Conservation (phyloP, 2,113 vertebrate genomes). For the Pipa parva region DNA sequence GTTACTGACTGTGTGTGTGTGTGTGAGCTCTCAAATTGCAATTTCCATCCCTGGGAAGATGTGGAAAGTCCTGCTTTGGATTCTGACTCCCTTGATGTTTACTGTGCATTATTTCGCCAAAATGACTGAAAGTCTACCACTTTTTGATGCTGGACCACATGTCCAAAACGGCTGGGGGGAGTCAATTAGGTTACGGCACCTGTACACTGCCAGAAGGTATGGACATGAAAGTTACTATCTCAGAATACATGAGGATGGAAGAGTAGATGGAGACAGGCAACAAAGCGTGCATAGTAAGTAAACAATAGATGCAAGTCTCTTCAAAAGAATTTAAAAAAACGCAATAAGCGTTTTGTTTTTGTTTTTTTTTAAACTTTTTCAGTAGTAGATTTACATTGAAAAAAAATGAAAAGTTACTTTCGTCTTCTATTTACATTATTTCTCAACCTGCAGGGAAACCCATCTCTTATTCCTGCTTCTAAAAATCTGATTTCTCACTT, state of each 20-base stretch:
- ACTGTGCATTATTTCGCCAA: conserved; percentile 49
- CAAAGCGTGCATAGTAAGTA: conserved; percentile 82
- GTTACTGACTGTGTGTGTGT: neutral
- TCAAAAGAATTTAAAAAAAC: too few relatives aligned
- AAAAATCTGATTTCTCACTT: conserved; percentile 12
- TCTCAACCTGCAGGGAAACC: too few relatives aligned
- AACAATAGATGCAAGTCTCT: too few relatives aligned
- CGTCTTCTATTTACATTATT: too few relatives aligned
- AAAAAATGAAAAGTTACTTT: too few relatives aligned
- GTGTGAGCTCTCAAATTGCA: conserved; percentile 5
- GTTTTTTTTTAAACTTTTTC: too few relatives aligned
- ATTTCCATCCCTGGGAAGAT: conserved; percentile 32
- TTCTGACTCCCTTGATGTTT: conserved; percentile 49
- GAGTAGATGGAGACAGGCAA: conserved; percentile 66
- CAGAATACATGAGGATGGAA: conserved; percentile 71
- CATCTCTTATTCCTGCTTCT: too few relatives aligned
- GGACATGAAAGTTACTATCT: conserved; percentile 74
- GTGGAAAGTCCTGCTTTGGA: conserved; percentile 8
- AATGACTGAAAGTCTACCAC: conserved; percentile 51
- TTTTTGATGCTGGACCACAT: conserved; percentile 71
- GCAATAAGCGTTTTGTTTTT: too few relatives aligned
- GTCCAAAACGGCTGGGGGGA: conserved; percentile 79
- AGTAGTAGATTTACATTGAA: too few relatives aligned
- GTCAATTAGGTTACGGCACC: conserved; percentile 73
- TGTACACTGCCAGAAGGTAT: conserved; percentile 73